Base-by-base conservation (phyloP, 2,888 invertebrate genomes). In the Bibio marci region DNA sequence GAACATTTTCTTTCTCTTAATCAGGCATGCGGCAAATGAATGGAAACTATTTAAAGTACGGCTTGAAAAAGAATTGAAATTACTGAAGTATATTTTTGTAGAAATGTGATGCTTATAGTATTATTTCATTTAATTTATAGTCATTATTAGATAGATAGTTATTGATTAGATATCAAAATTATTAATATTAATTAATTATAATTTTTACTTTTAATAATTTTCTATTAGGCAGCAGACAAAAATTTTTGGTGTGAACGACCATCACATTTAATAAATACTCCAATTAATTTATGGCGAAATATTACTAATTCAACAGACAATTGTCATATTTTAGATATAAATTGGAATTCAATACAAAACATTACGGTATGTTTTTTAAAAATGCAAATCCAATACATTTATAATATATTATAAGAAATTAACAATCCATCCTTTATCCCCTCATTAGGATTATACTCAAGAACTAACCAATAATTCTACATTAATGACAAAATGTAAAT, bases 161-260 rank as follows among this genome's bases (percentile, higher is more conserved):
- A n/a, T n/a, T n/a, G n/a, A n/a, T n/a, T n/a, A n/a, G n/a, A n/a
- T n/a, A n/a, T n/a, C n/a, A n/a, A n/a, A n/a, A n/a, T n/a, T n/a
- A n/a, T n/a, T n/a, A n/a, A n/a, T n/a, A n/a, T n/a, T n/a, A n/a
- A n/a, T n/a, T n/a, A n/a, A n/a, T n/a, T n/a, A n/a, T n/a, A n/a
- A n/a, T n/a, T n/a, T n/a, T n/a, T n/a, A n/a, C n/a, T n/a, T n/a
- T n/a, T n/a, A n/a, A n/a, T n/a, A n/a, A n/a, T n/a, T n/a, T n/a
- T n/a, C n/a, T n/a, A n/a, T n/a, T n/a, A 75, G 67, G 75, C 76
- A 37, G 71, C 70, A 48, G 66, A 70, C 44, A 67, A 71, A 44
- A 69, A 73, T 33, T 75, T 70, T 50, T 80, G 80, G 80, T 83
- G 82, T 53, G 66, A 69, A 40, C 59, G 68, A 39, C 78, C 80